Evolutionary conservation across 2,797 vertebrate species (phyloP).

Genomic region (Graptemys geographica): DNA sequence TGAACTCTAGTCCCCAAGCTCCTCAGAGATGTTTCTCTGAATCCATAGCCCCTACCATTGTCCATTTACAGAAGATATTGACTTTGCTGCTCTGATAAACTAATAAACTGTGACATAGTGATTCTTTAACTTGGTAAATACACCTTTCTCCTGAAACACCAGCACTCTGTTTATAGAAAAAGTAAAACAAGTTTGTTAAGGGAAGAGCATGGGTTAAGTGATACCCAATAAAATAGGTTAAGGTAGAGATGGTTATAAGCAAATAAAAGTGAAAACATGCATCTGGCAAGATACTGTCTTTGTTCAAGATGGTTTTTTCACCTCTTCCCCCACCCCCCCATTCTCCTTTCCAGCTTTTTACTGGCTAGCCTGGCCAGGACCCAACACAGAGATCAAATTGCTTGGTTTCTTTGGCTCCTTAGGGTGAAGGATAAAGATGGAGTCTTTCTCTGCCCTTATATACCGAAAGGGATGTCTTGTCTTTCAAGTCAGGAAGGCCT

Average conservation of each 20-base stretch:
- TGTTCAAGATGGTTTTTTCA: background rate
- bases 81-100: background rate
- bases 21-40: background rate
- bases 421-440: background rate
- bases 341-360: background rate
- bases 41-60: too few species aligned
- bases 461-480: background rate
- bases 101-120: background rate
- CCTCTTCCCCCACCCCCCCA: fast-evolving
- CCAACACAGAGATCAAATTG: background rate
- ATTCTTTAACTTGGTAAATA: background rate
- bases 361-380: background rate
- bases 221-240: background rate
- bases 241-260: background rate
- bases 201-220: background rate
- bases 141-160: background rate
- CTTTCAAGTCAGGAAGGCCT: background rate
- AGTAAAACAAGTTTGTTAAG: background rate
- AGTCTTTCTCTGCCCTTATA: background rate
- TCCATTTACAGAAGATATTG: background rate
- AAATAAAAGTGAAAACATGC: background rate
- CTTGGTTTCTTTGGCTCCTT: background rate
- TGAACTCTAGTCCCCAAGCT: background rate
- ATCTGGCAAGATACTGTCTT: background rate
- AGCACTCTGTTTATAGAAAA: background rate